Evolutionary conservation across 1,140 invertebrate species (phyloP).

Genomic region (Diorhabda elongata): DNA sequence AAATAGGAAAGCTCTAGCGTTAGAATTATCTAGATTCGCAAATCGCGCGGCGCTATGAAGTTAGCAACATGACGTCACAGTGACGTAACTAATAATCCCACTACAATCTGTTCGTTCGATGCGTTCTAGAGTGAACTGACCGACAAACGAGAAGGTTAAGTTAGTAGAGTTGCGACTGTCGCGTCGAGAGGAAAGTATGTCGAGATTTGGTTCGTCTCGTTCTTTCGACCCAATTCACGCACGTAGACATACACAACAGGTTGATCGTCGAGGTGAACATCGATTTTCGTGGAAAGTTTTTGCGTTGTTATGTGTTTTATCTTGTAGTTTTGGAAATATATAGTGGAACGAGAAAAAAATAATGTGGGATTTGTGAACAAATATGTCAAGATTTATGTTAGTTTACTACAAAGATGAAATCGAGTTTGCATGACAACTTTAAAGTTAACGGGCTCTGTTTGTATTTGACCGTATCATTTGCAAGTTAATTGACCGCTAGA

Average conservation of each 20-base stretch:
- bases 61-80: constrained; percentile 24
- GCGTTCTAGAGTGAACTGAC: constrained; percentile 39
- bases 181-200: constrained; percentile 2
- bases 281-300: constrained; percentile 1
- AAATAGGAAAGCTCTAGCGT: too few relatives aligned
- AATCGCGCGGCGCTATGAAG: constrained; percentile 24
- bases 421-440: constrained; percentile 8
- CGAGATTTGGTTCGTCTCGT: constrained; percentile 9
- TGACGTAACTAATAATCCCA: constrained; percentile 27
- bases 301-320: constrained; percentile 6
- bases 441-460: constrained; percentile 16
- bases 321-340: background rate
- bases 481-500: constrained; percentile 20
- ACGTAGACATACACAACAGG: constrained; percentile 13
- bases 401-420: constrained; percentile 1
- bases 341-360: background rate
- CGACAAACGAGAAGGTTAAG: constrained; percentile 35
- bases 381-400: constrained; percentile 3
- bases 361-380: background rate
- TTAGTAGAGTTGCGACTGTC: constrained; percentile 34
- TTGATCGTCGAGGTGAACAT: constrained; percentile 9
- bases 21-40: constrained; percentile 3
- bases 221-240: constrained; percentile 13
- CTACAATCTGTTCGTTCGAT: constrained; percentile 28
- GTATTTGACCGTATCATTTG: constrained; percentile 16